Evolutionary conservation across 2,113 vertebrate species (phyloP).

Genomic region (Hypanus sabinus): DNA sequence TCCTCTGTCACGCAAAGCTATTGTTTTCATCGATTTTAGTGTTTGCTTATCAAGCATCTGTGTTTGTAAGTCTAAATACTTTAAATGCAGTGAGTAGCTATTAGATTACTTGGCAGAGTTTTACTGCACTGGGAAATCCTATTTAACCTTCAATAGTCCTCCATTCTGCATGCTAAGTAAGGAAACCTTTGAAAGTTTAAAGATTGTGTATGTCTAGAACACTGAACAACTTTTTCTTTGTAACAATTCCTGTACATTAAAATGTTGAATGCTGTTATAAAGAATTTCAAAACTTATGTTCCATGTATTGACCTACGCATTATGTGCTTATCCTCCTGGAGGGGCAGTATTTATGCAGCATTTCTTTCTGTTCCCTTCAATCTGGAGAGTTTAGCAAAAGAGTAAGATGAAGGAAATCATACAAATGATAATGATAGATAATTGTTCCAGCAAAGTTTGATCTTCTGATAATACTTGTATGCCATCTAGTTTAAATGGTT

Average conservation of each 20-base stretch:
- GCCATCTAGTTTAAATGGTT: too few relatives aligned
- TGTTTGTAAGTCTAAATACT: constrained; percentile 4
- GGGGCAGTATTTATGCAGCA: background rate
- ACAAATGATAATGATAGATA: too few relatives aligned
- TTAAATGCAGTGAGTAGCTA: background rate
- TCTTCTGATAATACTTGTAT: background rate
- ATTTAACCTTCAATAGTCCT: background rate
- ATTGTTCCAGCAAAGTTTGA: background rate
- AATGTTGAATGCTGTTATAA: background rate
- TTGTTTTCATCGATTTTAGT: constrained; percentile 15
- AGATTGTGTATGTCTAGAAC: background rate
- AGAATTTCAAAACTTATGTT: too few relatives aligned
- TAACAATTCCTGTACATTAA: background rate
- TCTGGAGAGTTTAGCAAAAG: background rate
- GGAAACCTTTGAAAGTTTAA: background rate
- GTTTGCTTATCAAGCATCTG: constrained; percentile 14
- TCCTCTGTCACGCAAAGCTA: constrained; percentile 28
- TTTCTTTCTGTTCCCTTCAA: background rate
- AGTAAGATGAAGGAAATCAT: background rate
- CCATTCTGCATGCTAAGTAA: background rate
- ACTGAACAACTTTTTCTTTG: background rate
- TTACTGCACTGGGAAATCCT: background rate
- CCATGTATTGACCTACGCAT: too few relatives aligned
- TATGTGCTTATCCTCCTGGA: background rate
- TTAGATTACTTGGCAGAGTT: constrained; percentile 6